Evolutionary conservation across 2,888 invertebrate genomes (phyloP).

Genomic region (Drosophila bunnanda): DNA sequence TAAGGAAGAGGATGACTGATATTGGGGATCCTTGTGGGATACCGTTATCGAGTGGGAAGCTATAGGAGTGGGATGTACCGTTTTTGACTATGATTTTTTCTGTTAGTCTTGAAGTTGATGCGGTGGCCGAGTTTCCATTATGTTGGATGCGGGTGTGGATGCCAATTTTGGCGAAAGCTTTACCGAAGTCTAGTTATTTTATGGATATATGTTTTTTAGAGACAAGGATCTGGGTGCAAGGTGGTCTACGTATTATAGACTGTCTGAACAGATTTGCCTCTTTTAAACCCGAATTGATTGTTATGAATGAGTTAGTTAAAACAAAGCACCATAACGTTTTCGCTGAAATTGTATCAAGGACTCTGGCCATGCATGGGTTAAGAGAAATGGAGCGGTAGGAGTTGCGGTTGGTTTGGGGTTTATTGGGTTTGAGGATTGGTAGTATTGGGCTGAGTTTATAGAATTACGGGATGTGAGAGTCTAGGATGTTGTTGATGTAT

Average conservation of each 20-base stretch:
- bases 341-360: neutral
- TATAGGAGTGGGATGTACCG: too few species aligned
- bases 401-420: neutral
- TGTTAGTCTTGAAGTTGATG: too few species aligned
- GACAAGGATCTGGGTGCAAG: neutral
- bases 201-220: neutral
- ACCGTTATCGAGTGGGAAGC: too few species aligned
- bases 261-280: neutral
- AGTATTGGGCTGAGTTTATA: neutral
- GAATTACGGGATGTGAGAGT: neutral
- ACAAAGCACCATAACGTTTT: neutral
- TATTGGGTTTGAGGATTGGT: neutral
- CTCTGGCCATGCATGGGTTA: neutral
- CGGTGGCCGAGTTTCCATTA: too few species aligned
- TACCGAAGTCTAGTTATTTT: neutral
- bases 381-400: neutral
- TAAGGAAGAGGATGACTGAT: too few species aligned
- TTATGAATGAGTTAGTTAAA: neutral
- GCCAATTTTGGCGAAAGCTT: neutral
- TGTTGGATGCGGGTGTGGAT: neutral
- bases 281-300: neutral
- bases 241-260: neutral
- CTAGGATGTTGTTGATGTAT: neutral
- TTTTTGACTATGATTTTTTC: too few species aligned
- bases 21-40: too few species aligned